These are phyloP conservation scores for Oplegnathus fasciatus DNA, from an alignment of 2,113 vertebrate species.

Conservation along the genomic window DNA sequence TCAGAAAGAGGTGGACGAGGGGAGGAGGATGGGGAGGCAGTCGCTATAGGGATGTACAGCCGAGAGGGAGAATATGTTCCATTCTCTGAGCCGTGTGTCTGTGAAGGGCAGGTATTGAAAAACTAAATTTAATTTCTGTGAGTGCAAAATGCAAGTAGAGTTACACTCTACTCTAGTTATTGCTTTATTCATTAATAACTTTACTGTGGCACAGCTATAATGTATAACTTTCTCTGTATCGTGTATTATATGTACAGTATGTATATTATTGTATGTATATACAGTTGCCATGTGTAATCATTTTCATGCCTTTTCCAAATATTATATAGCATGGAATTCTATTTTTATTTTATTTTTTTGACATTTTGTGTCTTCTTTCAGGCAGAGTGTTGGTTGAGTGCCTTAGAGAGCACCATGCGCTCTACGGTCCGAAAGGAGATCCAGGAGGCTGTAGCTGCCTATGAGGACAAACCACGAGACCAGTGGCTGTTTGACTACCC, in stretches of 20 bases:
- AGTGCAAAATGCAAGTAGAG: background rate
- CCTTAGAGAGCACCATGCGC: constrained; percentile 81
- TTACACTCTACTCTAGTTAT: background rate
- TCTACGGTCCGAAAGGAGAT: constrained; percentile 81
- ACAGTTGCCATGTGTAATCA: background rate
- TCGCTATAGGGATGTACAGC: constrained; percentile 85
- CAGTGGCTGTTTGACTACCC: constrained; percentile 87
- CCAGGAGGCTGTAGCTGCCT: constrained; percentile 79
- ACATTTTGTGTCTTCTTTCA: constrained; percentile 33
- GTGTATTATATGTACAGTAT: background rate
- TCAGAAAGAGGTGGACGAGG: constrained; percentile 53
- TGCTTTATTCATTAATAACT: background rate
- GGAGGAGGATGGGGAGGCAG: constrained; percentile 44
- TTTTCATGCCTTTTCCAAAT: background rate
- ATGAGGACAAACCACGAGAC: constrained; percentile 85
- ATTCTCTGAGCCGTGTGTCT: constrained; percentile 81
- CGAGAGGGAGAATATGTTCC: constrained; percentile 82
- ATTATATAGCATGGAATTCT: background rate
- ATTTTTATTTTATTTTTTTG: background rate
- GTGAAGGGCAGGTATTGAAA: constrained; percentile 80
- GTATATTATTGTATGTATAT: background rate
- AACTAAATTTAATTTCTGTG: background rate
- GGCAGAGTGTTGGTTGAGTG: constrained; percentile 81
- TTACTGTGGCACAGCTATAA: background rate
- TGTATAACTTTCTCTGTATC: background rate